phyloP scores from a whole-genome alignment of 1,140 invertebrate genomes.

The Hypsibius dujardini region DNA sequence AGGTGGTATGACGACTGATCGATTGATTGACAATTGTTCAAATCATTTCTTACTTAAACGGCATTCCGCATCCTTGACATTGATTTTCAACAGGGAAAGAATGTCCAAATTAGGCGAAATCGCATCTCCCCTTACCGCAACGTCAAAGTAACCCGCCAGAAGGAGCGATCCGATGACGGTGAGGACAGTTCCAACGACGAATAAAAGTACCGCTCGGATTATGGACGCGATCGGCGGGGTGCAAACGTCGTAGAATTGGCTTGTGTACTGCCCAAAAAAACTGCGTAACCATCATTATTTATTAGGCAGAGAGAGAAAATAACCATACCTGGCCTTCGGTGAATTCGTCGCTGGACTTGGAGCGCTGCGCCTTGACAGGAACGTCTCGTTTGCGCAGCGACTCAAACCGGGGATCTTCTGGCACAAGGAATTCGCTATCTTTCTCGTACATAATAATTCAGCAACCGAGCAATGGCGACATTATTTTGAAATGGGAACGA shows the following conservation, averaged over 20 bases:
- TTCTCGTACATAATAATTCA: too few relatives aligned
- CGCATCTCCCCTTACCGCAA: conserved; percentile 39
- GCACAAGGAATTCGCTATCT: too few relatives aligned
- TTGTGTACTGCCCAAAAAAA: neutral
- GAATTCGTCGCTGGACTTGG: neutral
- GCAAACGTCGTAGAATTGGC: conserved; percentile 2
- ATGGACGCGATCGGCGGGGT: conserved; percentile 36
- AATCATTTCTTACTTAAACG: neutral
- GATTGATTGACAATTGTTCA: too few relatives aligned
- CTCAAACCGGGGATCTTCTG: too few relatives aligned
- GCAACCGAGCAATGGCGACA: too few relatives aligned
- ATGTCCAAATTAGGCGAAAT: conserved; percentile 5
- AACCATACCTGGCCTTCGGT: neutral
- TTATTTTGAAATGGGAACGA: too few relatives aligned
- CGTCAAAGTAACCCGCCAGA: conserved; percentile 54
- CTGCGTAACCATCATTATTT: neutral
- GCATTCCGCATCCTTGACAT: neutral
- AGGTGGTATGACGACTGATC: too few relatives aligned
- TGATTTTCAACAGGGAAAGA: conserved; percentile 15
- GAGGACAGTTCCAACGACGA: conserved; percentile 50
- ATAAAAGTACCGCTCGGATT: conserved; percentile 49
- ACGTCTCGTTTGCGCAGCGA: too few relatives aligned
- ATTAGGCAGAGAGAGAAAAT: neutral
- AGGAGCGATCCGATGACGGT: conserved; percentile 55
- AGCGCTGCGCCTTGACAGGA: too few relatives aligned